phyloP scores from a whole-genome alignment of 2,888 invertebrate genomes.

The Hirudinaria manillensis region DNA sequence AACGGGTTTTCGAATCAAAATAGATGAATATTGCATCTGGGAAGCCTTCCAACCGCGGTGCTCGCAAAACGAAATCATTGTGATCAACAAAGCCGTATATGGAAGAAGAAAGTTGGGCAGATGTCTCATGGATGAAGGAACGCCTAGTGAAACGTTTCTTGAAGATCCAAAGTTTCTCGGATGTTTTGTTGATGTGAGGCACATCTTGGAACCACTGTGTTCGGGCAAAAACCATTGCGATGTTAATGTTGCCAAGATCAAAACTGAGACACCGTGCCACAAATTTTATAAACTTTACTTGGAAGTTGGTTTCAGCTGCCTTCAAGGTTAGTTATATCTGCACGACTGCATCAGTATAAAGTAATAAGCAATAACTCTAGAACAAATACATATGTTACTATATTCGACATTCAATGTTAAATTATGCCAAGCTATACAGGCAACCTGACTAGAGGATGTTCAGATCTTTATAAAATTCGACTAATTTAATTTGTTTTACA shows the following conservation, averaged over 20 bases:
- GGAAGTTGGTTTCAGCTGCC: neutral
- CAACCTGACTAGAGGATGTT: too few relatives aligned
- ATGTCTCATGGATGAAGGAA: constrained; percentile 21
- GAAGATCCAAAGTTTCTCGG: constrained; percentile 9
- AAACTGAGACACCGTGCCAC: constrained; percentile 14
- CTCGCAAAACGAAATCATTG: constrained; percentile 16
- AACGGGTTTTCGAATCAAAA: neutral
- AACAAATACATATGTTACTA: too few relatives aligned
- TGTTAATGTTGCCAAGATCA: constrained; percentile 7
- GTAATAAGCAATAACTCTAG: too few relatives aligned
- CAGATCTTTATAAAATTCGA: too few relatives aligned
- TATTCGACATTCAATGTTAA: too few relatives aligned
- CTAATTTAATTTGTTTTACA: neutral
- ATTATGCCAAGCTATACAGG: too few relatives aligned
- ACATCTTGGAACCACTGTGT: constrained; percentile 19
- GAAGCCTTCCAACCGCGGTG: constrained; percentile 19
- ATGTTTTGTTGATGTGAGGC: constrained; percentile 25
- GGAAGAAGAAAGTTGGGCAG: constrained; percentile 12
- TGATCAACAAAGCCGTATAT: neutral
- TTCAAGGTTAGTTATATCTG: neutral
- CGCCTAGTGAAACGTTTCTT: neutral
- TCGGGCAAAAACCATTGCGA: constrained; percentile 17
- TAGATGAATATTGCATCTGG: constrained; percentile 20
- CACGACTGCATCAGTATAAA: neutral
- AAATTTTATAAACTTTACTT: neutral